Evolutionary conservation across 2,797 vertebrate genomes (phyloP).

Genomic region (Brotula barbata): DNA sequence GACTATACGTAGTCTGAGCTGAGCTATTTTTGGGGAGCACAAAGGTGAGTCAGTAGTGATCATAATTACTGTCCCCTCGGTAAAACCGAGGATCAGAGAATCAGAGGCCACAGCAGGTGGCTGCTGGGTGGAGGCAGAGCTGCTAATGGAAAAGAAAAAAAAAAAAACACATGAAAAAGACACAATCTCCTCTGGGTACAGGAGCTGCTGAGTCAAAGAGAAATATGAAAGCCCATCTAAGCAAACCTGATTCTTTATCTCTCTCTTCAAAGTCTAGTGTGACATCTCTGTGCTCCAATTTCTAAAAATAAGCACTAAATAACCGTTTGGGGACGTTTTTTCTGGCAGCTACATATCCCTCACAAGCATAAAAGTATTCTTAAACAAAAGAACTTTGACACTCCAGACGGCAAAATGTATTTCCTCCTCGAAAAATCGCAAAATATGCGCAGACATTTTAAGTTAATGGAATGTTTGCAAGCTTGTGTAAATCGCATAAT

Average conservation of each 20-base stretch:
- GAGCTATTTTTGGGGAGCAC: too few species aligned
- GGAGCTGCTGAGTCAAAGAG: slow-evolving; percentile 52
- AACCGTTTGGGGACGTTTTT: slow-evolving; percentile 51
- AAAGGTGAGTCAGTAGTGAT: too few species aligned
- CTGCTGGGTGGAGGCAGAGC: too few species aligned
- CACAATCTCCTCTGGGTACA: slow-evolving; percentile 30
- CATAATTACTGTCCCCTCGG: too few species aligned
- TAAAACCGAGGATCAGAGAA: too few species aligned
- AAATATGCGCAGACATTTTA: too few species aligned
- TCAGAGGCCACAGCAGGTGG: too few species aligned
- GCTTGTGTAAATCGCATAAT: too few species aligned
- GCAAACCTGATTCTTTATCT: slow-evolving; percentile 48
- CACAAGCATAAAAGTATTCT: slow-evolving; percentile 22
- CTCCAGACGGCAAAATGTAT: not conserved
- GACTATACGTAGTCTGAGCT: too few species aligned
- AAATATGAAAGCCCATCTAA: slow-evolving; percentile 37
- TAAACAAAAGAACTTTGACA: not conserved
- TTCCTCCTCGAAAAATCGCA: not conserved
- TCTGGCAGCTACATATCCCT: slow-evolving; percentile 18
- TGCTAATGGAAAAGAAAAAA: too few species aligned
- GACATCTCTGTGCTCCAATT: slow-evolving; percentile 52
- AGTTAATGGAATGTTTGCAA: too few species aligned
- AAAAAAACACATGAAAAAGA: too few species aligned
- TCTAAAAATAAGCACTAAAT: slow-evolving; percentile 67
- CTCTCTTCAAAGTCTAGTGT: slow-evolving; percentile 32